A percentile compares a stretch with the other conserved stretches of the same genome.
phyloP scores from a whole-genome alignment of 2,113 vertebrate genomes.

The Psammodynastes pulverulentus region DNA sequence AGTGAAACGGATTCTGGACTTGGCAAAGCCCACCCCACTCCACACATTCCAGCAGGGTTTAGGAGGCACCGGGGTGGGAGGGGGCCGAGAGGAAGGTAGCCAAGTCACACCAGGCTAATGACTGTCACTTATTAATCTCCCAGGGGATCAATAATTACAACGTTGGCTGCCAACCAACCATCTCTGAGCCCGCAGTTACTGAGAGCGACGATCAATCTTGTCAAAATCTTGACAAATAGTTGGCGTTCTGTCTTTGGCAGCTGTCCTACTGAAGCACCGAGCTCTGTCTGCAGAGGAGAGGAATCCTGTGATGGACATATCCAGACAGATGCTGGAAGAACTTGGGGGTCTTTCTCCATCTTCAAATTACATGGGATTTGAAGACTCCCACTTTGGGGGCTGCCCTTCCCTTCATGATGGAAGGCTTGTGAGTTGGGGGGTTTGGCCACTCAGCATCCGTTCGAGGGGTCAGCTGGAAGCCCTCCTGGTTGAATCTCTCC shows the following conservation, averaged over 20 bases:
- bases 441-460: neutral
- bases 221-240: neutral
- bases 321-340: neutral
- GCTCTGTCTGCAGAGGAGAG: neutral
- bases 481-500: neutral
- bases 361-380: neutral
- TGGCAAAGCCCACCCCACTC: neutral
- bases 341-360: neutral
- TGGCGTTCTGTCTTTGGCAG: neutral
- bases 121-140: neutral
- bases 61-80: neutral
- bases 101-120: neutral
- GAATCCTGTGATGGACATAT: neutral
- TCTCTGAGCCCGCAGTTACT: neutral
- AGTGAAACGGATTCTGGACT: neutral
- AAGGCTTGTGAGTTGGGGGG: neutral
- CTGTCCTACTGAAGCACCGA: neutral
- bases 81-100: neutral
- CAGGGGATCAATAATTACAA: neutral
- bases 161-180: neutral
- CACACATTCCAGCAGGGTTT: neutral
- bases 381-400: neutral
- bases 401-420: neutral
- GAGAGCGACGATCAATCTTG: neutral
- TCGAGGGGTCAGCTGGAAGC: neutral